Percentiles rank a stretch among this genome's conserved stretches.
Evolutionary conservation across 1,140 invertebrate species (phyloP).

Genomic region (Paracyclopina nana): DNA sequence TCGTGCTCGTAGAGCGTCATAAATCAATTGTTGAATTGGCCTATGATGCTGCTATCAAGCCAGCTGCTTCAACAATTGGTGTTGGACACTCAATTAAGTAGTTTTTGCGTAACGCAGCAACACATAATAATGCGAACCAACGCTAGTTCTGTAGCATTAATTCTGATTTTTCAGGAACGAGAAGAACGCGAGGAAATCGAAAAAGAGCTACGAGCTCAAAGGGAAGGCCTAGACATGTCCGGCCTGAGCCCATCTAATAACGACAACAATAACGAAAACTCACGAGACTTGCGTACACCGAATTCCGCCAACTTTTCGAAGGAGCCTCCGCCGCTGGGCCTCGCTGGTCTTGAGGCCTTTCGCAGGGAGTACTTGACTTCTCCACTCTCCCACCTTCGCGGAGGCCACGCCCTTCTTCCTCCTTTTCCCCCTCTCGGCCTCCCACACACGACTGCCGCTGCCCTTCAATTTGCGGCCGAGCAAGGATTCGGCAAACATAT

Average conservation of each 20-base stretch:
- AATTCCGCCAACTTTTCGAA: neutral
- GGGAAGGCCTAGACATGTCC: too few relatives aligned
- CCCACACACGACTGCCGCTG: neutral
- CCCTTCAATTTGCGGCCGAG: too few relatives aligned
- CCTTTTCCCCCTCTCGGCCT: neutral
- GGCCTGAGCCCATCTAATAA: neutral
- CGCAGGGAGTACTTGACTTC: constrained; percentile 7
- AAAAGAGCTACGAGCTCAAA: constrained; percentile 8
- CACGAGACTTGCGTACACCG: neutral
- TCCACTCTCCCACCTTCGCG: constrained; percentile 3
- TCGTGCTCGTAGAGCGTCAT: neutral
- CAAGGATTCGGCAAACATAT: too few relatives aligned
- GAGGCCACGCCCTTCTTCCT: neutral
- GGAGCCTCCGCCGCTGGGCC: neutral
- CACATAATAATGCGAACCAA: neutral
- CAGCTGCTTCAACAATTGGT: too few relatives aligned
- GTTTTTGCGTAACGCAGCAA: neutral
- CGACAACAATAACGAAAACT: constrained; percentile 7
- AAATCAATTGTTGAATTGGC: neutral
- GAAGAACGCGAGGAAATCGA: constrained; percentile 14
- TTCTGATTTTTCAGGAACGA: constrained; percentile 5
- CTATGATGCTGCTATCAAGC: too few relatives aligned
- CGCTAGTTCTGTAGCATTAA: neutral
- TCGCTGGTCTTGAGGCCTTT: constrained; percentile 10
- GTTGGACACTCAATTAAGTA: too few relatives aligned